These are phyloP conservation scores for Nomada hirtipes DNA, from an alignment of 2,888 invertebrate genomes.

Conservation along the genomic window DNA sequence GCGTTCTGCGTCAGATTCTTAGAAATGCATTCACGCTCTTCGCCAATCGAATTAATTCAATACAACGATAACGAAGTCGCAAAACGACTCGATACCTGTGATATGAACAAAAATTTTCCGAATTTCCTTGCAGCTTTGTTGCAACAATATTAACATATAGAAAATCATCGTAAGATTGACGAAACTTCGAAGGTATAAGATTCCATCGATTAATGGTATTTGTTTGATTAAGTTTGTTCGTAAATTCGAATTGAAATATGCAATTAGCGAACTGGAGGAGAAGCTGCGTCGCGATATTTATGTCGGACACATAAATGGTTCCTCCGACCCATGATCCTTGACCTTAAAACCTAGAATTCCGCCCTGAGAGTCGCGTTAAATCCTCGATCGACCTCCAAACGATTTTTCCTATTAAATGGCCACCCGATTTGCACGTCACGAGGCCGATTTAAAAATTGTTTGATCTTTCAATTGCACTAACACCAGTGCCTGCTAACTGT, in stretches of 20 bases:
- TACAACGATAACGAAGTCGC: too few relatives aligned
- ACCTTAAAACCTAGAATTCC: slow-evolving; percentile 50
- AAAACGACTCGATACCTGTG: too few relatives aligned
- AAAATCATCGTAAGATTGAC: too few relatives aligned
- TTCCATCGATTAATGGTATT: too few relatives aligned
- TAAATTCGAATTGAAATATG: background rate
- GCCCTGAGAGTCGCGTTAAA: slow-evolving; percentile 11
- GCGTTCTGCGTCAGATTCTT: too few relatives aligned
- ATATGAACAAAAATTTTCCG: too few relatives aligned
- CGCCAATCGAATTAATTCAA: too few relatives aligned
- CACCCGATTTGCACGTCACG: background rate
- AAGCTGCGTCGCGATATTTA: background rate
- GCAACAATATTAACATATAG: too few relatives aligned
- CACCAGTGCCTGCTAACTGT: background rate
- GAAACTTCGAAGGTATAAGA: too few relatives aligned
- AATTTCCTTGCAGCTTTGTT: too few relatives aligned
- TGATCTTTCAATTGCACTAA: background rate
- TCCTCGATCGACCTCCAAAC: slow-evolving; percentile 38
- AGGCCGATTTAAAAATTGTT: background rate
- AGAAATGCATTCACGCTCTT: too few relatives aligned
- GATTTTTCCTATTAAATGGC: slow-evolving; percentile 31
- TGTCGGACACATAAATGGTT: slow-evolving; percentile 2
- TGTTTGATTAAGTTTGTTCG: background rate
- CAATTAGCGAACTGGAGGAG: background rate
- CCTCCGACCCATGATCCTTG: slow-evolving; percentile 39